Evolutionary conservation across 2,113 vertebrate genomes (phyloP), one percentile per base, ranked within the genome.

Genomic region (Catharus minimus): DNA sequence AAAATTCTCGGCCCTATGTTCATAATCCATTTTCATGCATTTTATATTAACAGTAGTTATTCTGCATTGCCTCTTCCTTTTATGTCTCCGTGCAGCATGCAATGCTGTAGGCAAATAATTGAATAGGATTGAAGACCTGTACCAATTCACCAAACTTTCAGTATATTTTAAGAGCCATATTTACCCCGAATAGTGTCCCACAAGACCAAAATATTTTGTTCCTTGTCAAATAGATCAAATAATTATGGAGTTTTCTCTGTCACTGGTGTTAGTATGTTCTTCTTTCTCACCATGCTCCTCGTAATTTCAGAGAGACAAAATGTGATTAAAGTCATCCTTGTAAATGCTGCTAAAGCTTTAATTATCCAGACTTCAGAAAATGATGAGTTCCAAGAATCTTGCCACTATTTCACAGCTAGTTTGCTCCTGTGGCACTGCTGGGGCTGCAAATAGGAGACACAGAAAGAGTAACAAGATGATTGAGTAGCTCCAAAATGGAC

Each of bases 71-170:
- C 27, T 69, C 66, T 79, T 83, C 69, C 56, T 79, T 47, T 60
- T 44, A 2, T 3, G 7, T 46, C n/a, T 80, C 38, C 15, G n/a
- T 61, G 12, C 60, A 56, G 23, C 0, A 0, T 69, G 23, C 0
- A 1, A 26, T 50, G 24, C 32, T 79, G 24, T 52, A 84, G 71
- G 36, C 55, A 86, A 83, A 92, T 33, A 16, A 57, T 46, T 81
- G 20, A 86, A 49, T 32, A 44, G 9, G 36, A 30, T 12, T 64
- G 47, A 84, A 90, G 23, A 81, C 41, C 53, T 47, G 36, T 44
- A 53, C 52, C 1, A 3, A 47, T 39, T 78, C 55, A 55, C 10
- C 53, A 81, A 53, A 82, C 12, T 46, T 83, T n/a, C 19, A n/a
- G 8, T 17, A 3, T 53, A 43, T 77, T 87, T 75, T 62, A 57